Evolutionary conservation across 2,113 vertebrate genomes (phyloP), one percentile per base, ranked within the genome.

Genomic region (Poicephalus meyeri): DNA sequence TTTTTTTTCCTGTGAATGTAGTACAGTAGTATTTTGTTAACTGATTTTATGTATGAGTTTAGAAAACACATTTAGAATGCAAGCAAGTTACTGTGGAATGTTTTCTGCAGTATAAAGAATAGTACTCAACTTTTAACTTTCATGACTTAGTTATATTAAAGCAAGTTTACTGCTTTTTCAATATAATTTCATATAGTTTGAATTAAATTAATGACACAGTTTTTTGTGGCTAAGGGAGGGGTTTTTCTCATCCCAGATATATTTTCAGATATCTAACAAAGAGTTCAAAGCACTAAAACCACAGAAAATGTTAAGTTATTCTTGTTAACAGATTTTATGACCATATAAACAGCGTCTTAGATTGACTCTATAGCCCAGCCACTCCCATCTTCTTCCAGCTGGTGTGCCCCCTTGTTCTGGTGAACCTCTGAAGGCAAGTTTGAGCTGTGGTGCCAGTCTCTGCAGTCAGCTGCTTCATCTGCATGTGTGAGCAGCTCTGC

Each of bases 371-470:
- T 23, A 60, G 29, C 8, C 8, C 28, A 69, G 39, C 29, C 35
- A 16, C 25, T 46, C 29, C 6, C 21, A n/a, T 49, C 5, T 47
- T 70, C 23, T 83, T 69, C 39, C 33, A 35, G 13, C 28, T 64
- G 5, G 10, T 28, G 20, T 79, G 39, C 12, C n/a, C 6, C 12
- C 21, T 63, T 60, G 42, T 53, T n/a, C 37, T 80, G 53, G 17
- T 41, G 61, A 82, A 3, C 21, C 15, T 42, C 35, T 46, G 68
- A 64, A 35, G 23, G 37, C 19, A 14, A 11, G 13, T 26, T 49
- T 35, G 44, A 19, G 35, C 41, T 1, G 1, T 8, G 26, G 24
- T 56, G 19, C 16, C 31, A 31, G 21, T 26, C 4, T 6, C 1
- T 69, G 47, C 28, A 3, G 9, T 10, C 20, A 20, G 16, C 47